Evolutionary conservation across 2,113 vertebrate genomes (phyloP).

Genomic region (Lichenostomus cassidix): DNA sequence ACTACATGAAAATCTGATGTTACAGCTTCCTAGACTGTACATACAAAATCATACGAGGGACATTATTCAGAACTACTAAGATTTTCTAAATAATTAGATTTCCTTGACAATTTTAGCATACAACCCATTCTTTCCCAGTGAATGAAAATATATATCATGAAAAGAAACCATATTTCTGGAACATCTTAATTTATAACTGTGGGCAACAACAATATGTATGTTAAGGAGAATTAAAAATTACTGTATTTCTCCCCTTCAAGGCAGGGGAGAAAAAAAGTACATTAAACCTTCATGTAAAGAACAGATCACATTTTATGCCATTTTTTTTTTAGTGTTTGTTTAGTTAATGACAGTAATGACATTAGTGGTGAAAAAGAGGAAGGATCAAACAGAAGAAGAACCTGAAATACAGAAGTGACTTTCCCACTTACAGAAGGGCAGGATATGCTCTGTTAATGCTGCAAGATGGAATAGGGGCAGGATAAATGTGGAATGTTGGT

Average conservation of each 20-base stretch:
- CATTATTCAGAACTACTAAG: not conserved
- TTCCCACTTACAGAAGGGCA: not conserved
- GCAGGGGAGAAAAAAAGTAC: not conserved
- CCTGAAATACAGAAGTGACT: not conserved
- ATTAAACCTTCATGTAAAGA: not conserved
- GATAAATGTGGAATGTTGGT: not conserved
- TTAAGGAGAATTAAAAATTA: not conserved
- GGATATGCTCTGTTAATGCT: not conserved
- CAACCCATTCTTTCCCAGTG: not conserved
- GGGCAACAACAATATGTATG: not conserved
- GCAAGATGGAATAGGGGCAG: not conserved
- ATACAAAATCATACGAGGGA: not conserved
- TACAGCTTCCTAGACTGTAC: not conserved
- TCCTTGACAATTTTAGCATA: not conserved
- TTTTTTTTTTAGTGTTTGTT: too few species aligned
- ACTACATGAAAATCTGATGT: not conserved
- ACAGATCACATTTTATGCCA: not conserved
- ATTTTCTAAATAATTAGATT: not conserved
- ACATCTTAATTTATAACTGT: not conserved
- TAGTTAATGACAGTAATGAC: not conserved
- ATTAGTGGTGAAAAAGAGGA: not conserved
- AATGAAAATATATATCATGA: not conserved
- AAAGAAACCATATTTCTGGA: not conserved
- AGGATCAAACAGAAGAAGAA: not conserved
- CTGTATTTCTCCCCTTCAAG: not conserved